Conservation (phyloP, 2,888 invertebrate species). For the Lingula anatina region DNA sequence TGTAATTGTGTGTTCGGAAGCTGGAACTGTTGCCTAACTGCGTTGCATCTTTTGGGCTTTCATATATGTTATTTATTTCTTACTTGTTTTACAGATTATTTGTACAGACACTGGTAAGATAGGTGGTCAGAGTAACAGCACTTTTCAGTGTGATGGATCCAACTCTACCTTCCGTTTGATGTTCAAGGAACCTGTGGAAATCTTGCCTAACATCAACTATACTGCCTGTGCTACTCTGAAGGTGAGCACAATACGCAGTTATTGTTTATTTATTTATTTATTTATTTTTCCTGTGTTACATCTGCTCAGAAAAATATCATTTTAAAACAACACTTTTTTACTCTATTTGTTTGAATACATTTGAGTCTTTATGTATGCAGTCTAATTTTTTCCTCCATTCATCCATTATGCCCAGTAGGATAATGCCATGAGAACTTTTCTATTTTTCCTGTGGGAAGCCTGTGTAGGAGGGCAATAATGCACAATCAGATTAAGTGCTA, state of each 20-base stretch:
- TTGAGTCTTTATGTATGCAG: too few relatives aligned
- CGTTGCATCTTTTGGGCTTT: too few relatives aligned
- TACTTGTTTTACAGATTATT: constrained; percentile 62
- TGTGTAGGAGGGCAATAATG: too few relatives aligned
- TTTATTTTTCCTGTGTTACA: neutral
- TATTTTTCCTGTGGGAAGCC: too few relatives aligned
- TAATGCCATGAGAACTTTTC: too few relatives aligned
- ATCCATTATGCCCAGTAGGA: neutral
- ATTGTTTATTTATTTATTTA: neutral
- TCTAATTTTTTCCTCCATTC: neutral
- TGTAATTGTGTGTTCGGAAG: too few relatives aligned
- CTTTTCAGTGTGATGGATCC: constrained; percentile 74
- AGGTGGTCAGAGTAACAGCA: constrained; percentile 68
- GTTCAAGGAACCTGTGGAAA: constrained; percentile 81
- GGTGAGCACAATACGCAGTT: constrained; percentile 52
- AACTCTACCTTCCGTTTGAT: constrained; percentile 72
- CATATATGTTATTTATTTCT: neutral
- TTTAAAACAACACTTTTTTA: too few relatives aligned
- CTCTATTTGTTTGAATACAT: too few relatives aligned
- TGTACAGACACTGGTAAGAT: constrained; percentile 71
- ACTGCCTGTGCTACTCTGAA: constrained; percentile 75
- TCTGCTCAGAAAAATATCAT: too few relatives aligned
- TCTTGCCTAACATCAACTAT: constrained; percentile 71
- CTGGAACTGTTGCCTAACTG: too few relatives aligned
- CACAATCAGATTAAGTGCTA: too few relatives aligned